Evolutionary conservation across 2,797 vertebrate species (phyloP).

Genomic region (Crocidura indochinensis): DNA sequence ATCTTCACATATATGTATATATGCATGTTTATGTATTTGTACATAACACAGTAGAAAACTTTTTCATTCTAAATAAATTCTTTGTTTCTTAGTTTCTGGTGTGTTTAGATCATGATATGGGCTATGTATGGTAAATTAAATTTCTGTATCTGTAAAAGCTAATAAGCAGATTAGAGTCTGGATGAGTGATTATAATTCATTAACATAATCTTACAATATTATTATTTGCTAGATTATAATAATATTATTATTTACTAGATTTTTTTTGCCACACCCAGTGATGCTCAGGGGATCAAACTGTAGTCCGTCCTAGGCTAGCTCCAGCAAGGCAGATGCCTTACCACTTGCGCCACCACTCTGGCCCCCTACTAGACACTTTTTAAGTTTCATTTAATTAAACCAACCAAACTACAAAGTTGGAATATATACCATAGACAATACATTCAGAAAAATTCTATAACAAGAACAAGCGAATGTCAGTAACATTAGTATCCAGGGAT

Average conservation of each 20-base stretch:
- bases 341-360: too few species aligned
- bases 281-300: too few species aligned
- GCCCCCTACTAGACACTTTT: neutral
- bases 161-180: neutral
- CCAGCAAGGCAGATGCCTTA: too few species aligned
- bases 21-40: neutral
- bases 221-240: neutral
- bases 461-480: too few species aligned
- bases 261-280: too few species aligned
- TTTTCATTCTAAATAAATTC: neutral
- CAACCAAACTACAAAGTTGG: neutral
- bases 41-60: neutral
- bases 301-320: too few species aligned
- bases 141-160: neutral
- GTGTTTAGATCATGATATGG: neutral
- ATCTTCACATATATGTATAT: neutral
- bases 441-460: neutral
- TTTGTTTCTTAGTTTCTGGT: neutral
- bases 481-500: neutral
- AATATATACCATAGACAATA: neutral
- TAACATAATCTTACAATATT: too few species aligned
- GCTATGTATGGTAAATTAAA: neutral
- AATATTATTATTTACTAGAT: neutral
- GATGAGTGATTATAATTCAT: neutral
- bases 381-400: neutral